Evolutionary conservation across 2,888 invertebrate species (phyloP), one percentile per base, ranked within the genome.

Genomic region (Sarcophaga subvicina): DNA sequence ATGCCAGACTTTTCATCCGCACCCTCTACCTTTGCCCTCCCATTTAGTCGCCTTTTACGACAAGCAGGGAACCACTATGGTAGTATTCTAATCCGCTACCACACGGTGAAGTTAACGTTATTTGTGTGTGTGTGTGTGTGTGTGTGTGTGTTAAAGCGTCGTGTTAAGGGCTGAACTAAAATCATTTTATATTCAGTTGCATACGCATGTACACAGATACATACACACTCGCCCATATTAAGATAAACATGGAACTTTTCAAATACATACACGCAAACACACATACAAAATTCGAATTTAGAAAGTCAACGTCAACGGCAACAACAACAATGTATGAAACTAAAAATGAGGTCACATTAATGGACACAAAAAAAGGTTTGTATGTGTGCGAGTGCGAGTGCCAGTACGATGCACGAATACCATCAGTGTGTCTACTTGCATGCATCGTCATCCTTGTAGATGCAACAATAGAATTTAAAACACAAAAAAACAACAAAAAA

Each of bases 131-230:
- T 20, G 20, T 20, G 1, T 20, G 20, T 49, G 27, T 27, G 27
- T 27, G 12, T 70, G 4, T 8, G 59, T 64, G 64, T 71, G 75
- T 69, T 67, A 25, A 69, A 69, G 47, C 67, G 69, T 81, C 47
- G 49, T 73, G 77, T 78, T 78, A 67, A 73, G 77, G 79, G 73
- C 85, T 85, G 78, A 80, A 81, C 60, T 80, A 73, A 85, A 81
- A 70, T 64, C 75, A 66, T 76, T 81, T 78, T 73, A 85, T 25
- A 70, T 80, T 72, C 59, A 81, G 8, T 71, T 63, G 63, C 27
- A 70, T 63, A 12, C 37, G 37, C 22, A 20, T 3, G 17, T 11
- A 20, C 12, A 17, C 59, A 6, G 5, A 37, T 6, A 20, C n/a
- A 37, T 37, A 20, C n/a, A 47, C 37, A 78, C 45, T 17, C 5